These are phyloP conservation scores for Turritopsis rubra DNA, from an alignment of 30 jellyfish, hydroid and myxozoan genomes.

Conservation along the genomic window DNA sequence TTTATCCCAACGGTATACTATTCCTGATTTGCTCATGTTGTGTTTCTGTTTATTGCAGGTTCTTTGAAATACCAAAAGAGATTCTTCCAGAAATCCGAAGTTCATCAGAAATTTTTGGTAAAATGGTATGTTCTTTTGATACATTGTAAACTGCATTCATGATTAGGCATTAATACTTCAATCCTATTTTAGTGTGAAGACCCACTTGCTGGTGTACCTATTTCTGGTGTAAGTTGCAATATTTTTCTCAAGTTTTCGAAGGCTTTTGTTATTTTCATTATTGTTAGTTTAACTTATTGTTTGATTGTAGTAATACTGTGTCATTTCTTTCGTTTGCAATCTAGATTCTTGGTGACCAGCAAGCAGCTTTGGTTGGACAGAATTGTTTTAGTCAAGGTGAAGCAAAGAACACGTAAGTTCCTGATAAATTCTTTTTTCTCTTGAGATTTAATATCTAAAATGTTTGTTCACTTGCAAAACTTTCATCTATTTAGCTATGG, in stretches of 20 bases:
- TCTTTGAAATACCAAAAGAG: slow-evolving; percentile 53
- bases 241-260: neutral
- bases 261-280: neutral
- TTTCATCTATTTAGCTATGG: slow-evolving; percentile 35
- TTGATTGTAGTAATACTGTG: neutral
- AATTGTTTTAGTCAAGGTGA: slow-evolving; percentile 65
- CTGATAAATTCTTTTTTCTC: too few species aligned
- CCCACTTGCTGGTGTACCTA: slow-evolving; percentile 49
- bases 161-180: neutral
- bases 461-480: neutral
- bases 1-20: too few species aligned
- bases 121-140: slow-evolving; percentile 14
- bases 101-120: slow-evolving; percentile 82
- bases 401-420: slow-evolving; percentile 68
- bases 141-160: neutral
- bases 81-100: slow-evolving; percentile 72
- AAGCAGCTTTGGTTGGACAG: slow-evolving; percentile 95
- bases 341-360: slow-evolving; percentile 83
- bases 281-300: neutral
- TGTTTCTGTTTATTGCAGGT: slow-evolving; percentile 20
- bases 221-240: slow-evolving; percentile 58
- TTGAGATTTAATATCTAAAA: neutral
- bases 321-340: too few species aligned
- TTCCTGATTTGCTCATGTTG: neutral
- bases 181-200: slow-evolving; percentile 28